Base-by-base conservation (phyloP, 2,113 vertebrate species). In the Apaloderma vittatum region DNA sequence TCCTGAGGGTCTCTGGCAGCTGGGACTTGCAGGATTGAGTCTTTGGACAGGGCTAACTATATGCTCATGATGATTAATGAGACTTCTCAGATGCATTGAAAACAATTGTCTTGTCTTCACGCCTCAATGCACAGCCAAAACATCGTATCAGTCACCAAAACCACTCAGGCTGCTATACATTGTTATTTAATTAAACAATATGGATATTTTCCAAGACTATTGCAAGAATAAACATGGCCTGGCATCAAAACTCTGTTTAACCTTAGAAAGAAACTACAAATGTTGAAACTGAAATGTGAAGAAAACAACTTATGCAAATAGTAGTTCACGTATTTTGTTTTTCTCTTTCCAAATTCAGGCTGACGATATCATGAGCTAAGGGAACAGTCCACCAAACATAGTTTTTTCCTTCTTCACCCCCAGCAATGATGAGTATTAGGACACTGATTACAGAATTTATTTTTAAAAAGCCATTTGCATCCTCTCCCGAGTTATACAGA, bases 141-240 rank as follows among this genome's bases (percentile, higher is more conserved):
- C 18, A 32, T 21, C 17, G 4, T 12, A 72, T n/a, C 73, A 63
- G 16, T 72, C 85, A 86, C 34, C 24, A 71, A 87, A 90, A 40
- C 6, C 51, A 71, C 52, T 66, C 46, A n/a, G 51, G 20, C 27
- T 85, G n/a, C n/a, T 83, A 21, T 43, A 37, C 36, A 8, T 71
- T 89, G 34, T 34, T 77, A 24, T 92, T 91, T 76, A 96, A 95
- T 96, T 97, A 95, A 93, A 67, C 27, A 87, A 49, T 5, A 9
- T 2, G 11, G 70, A 82, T 85, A 93, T 93, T 90, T 94, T 95
- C 59, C 66, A 72, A 79, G 59, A 46, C 49, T 49, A 12, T 83
- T 95, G 93, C 73, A 65, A 85, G 23, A 72, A 76, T 36, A 87
- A 95, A 77, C 59, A 89, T 2, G 2, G 19, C 14, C 32, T 2